Evolutionary conservation across 2,113 vertebrate species (phyloP).

Genomic region (Eretmochelys imbricata): DNA sequence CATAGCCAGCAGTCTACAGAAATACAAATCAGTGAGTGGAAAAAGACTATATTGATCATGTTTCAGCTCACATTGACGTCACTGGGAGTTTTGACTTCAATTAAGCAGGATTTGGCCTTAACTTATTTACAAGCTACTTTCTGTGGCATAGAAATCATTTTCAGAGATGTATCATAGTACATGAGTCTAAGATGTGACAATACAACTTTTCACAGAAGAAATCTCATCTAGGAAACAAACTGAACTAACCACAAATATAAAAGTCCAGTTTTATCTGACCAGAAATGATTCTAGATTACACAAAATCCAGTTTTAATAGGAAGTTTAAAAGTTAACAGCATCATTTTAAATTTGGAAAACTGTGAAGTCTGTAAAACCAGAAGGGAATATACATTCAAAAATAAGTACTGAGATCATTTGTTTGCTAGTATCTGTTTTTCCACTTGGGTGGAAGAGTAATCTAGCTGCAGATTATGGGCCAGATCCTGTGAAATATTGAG

Average conservation of each 20-base stretch:
- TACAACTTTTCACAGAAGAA: not conserved
- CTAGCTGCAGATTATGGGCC: not conserved
- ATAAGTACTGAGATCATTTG: not conserved
- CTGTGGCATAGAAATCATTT: not conserved
- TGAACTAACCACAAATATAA: not conserved
- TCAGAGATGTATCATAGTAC: not conserved
- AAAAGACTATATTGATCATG: constrained; percentile 6
- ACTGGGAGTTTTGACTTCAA: not conserved
- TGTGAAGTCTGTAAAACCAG: not conserved
- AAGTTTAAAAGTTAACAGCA: not conserved
- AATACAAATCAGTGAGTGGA: not conserved
- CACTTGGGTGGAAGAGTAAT: not conserved
- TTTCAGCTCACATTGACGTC: constrained; percentile 31
- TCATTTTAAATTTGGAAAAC: not conserved
- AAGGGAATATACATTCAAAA: not conserved
- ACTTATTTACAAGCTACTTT: not conserved
- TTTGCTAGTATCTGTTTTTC: not conserved
- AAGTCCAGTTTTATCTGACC: not conserved
- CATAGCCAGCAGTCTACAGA: constrained; percentile 84
- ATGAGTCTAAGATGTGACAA: not conserved
- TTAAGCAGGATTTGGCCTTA: not conserved
- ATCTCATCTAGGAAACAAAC: not conserved
- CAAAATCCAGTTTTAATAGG: constrained; percentile 6
- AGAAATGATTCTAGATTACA: not conserved
- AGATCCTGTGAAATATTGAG: not conserved